Conservation (phyloP, 1,140 invertebrate genomes). For the Globodera rostochiensis region DNA sequence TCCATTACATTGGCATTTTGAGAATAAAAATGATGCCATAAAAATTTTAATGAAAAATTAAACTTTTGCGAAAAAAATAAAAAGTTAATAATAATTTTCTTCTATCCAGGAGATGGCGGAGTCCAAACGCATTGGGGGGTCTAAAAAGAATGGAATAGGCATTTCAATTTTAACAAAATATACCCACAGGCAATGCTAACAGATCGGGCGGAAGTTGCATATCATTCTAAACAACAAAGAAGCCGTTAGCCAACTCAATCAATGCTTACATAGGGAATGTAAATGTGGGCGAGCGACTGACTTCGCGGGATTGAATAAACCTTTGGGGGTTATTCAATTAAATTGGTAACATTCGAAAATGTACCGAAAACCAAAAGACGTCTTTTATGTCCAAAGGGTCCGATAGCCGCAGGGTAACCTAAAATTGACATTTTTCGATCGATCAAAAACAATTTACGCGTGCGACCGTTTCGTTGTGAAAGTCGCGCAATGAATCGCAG, state of each 20-base stretch:
- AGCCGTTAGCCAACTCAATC: not conserved
- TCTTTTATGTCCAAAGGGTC: conserved; percentile 60
- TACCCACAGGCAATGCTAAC: conserved; percentile 43
- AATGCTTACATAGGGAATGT: conserved; percentile 29
- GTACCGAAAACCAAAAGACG: conserved; percentile 62
- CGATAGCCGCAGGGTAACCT: conserved; percentile 47
- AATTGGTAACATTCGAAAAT: conserved; percentile 15
- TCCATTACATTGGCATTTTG: not conserved
- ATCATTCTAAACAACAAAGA: conserved; percentile 50
- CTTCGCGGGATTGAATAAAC: conserved; percentile 47
- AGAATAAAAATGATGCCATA: not conserved
- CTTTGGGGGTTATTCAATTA: conserved; percentile 5
- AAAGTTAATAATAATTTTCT: not conserved
- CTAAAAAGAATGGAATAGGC: conserved; percentile 33
- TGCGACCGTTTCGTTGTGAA: conserved; percentile 58
- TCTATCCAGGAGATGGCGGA: not conserved
- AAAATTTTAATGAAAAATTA: conserved; percentile 19
- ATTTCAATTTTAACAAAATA: conserved; percentile 21
- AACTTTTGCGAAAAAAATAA: conserved; percentile 12
- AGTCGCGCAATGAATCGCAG: conserved; percentile 59
- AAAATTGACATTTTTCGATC: not conserved
- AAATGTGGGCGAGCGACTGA: conserved; percentile 50
- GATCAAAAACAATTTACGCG: not conserved
- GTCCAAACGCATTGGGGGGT: conserved; percentile 50
- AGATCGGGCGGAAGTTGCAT: conserved; percentile 56